Percentiles rank a stretch among this genome's conserved stretches.
These are phyloP conservation scores for Drosophila pandora DNA, from an alignment of 1,140 invertebrate genomes.

Conservation along the genomic window DNA sequence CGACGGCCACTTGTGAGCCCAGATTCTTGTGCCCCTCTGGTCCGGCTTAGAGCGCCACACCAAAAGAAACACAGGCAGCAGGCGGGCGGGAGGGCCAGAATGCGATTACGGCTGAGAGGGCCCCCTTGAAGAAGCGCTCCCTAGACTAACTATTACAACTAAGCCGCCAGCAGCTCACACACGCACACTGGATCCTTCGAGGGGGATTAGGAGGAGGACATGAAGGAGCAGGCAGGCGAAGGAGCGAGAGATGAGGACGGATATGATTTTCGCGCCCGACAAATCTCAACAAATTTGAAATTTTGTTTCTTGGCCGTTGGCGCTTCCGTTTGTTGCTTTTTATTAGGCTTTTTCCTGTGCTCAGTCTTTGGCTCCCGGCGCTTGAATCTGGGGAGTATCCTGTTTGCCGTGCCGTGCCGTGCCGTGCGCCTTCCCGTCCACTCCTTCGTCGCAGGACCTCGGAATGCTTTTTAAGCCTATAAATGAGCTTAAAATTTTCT, in stretches of 20 bases:
- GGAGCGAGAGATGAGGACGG: conserved; percentile 18
- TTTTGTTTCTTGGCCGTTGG: conserved; percentile 57
- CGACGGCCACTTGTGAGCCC: conserved; percentile 57
- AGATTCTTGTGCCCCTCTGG: conserved; percentile 22
- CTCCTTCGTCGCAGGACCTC: not conserved
- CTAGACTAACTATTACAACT: conserved; percentile 25
- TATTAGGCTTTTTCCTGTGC: conserved; percentile 56
- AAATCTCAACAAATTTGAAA: conserved; percentile 78
- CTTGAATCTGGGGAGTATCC: conserved; percentile 74
- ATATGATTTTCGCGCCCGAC: conserved; percentile 76
- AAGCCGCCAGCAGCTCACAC: conserved; percentile 35
- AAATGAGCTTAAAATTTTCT: conserved; percentile 83
- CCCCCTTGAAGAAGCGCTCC: conserved; percentile 7
- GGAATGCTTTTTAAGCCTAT: conserved; percentile 75
- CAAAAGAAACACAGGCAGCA: not conserved
- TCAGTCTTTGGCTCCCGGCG: conserved; percentile 57
- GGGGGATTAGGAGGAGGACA: conserved; percentile 24
- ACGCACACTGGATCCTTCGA: conserved; percentile 23
- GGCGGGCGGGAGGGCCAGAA: conserved; percentile 57
- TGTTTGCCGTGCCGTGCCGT: conserved; percentile 37
- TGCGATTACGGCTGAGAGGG: conserved; percentile 47
- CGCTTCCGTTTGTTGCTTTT: conserved; percentile 71
- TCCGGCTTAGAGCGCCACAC: conserved; percentile 21
- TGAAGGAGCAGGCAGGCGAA: not conserved
- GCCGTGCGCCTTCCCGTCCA: not conserved